Conservation (phyloP, 23 tunicate species). For the Styela clava region DNA sequence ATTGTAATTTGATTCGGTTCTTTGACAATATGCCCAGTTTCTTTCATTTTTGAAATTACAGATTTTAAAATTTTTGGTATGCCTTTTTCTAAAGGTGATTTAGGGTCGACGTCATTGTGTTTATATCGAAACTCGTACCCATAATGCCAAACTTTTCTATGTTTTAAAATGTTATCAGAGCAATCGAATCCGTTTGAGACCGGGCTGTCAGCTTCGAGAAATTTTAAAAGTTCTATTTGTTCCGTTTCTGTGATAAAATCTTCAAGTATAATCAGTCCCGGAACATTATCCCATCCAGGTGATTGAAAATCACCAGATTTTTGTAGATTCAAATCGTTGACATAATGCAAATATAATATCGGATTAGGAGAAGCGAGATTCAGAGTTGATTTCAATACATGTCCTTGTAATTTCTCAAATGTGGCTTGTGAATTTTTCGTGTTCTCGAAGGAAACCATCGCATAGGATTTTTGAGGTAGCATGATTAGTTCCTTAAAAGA, state of each 20-base stretch:
- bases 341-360: slow-evolving; percentile 14
- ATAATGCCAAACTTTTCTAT: slow-evolving; percentile 75
- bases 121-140: slow-evolving; percentile 89
- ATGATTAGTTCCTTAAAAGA: neutral
- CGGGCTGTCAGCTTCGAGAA: slow-evolving; percentile 37
- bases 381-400: slow-evolving; percentile 23
- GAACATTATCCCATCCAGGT: slow-evolving; percentile 10
- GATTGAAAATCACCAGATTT: neutral
- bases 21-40: slow-evolving; percentile 4
- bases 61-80: slow-evolving; percentile 21
- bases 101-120: slow-evolving; percentile 68
- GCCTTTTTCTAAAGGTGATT: slow-evolving; percentile 37
- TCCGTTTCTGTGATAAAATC: slow-evolving; percentile 56
- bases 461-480: slow-evolving; percentile 32
- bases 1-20: slow-evolving; percentile 88
- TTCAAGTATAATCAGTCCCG: slow-evolving; percentile 55
- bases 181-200: neutral
- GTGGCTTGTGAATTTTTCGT: slow-evolving; percentile 12
- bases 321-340: neutral
- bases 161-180: slow-evolving; percentile 47
- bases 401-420: slow-evolving; percentile 33
- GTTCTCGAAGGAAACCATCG: slow-evolving; percentile 6
- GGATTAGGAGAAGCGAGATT: slow-evolving; percentile 18
- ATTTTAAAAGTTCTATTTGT: slow-evolving; percentile 34
- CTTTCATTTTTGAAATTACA: slow-evolving; percentile 19